Evolutionary conservation across 2,113 vertebrate species (phyloP).

Genomic region (Progne subis): DNA sequence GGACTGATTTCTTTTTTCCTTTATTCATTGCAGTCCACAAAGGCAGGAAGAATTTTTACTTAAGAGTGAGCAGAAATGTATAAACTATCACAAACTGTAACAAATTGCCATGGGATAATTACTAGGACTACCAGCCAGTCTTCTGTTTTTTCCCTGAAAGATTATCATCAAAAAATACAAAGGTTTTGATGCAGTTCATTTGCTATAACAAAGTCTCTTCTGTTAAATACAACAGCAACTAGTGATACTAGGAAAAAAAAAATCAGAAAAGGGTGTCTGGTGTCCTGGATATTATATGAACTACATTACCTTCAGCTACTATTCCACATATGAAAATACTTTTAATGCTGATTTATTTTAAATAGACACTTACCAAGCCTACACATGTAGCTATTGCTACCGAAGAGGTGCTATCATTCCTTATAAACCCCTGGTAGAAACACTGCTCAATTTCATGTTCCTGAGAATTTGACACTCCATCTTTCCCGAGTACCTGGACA

Average conservation of each 20-base stretch:
- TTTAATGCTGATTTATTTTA: not conserved
- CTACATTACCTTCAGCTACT: not conserved
- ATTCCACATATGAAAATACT: not conserved
- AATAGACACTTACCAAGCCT: conserved; percentile 88
- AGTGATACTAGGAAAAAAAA: not conserved
- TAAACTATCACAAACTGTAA: not conserved
- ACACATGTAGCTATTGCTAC: conserved; percentile 92
- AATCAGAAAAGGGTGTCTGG: not conserved
- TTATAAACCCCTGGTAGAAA: conserved; percentile 96
- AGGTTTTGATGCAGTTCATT: not conserved
- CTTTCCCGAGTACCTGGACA: conserved; percentile 84
- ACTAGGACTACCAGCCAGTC: not conserved
- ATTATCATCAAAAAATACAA: not conserved
- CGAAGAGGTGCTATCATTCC: conserved; percentile 85
- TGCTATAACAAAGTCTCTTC: not conserved
- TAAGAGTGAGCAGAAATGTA: not conserved
- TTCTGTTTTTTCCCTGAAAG: not conserved
- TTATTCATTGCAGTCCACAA: not conserved
- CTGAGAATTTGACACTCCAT: conserved; percentile 76
- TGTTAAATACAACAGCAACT: not conserved
- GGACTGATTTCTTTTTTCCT: not conserved
- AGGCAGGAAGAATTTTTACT: not conserved
- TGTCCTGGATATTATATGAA: not conserved
- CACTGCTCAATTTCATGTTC: conserved; percentile 79
- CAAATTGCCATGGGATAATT: not conserved